Evolutionary conservation across 2,113 vertebrate genomes (phyloP).

Genomic region (Diadophis punctatus): DNA sequence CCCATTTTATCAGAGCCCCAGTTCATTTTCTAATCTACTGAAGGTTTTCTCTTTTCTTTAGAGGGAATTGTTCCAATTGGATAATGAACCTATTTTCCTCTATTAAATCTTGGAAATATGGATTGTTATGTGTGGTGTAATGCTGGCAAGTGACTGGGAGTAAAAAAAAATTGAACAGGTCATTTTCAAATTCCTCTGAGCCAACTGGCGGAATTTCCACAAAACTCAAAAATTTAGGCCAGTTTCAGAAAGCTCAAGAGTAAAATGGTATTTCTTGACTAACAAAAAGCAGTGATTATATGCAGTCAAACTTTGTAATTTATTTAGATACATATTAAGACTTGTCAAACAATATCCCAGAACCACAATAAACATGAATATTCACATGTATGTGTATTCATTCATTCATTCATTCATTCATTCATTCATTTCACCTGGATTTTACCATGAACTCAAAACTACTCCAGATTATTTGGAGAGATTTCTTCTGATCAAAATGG

Average conservation of each 20-base stretch:
- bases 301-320: neutral
- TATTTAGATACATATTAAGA: neutral
- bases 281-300: neutral
- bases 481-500: slow-evolving; percentile 16
- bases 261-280: neutral
- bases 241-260: neutral
- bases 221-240: neutral
- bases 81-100: neutral
- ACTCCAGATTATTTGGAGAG: neutral
- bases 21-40: neutral
- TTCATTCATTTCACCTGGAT: neutral
- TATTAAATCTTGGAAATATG: neutral
- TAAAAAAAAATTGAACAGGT: neutral
- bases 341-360: neutral
- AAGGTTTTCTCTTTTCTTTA: neutral
- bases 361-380: neutral
- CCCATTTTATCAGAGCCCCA: neutral
- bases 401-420: neutral
- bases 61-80: neutral
- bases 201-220: neutral
- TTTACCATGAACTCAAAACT: neutral
- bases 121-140: neutral
- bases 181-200: neutral
- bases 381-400: neutral
- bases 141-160: neutral